Conservation (phyloP, 2,113 vertebrate species). For the Acanthisitta chloris region DNA sequence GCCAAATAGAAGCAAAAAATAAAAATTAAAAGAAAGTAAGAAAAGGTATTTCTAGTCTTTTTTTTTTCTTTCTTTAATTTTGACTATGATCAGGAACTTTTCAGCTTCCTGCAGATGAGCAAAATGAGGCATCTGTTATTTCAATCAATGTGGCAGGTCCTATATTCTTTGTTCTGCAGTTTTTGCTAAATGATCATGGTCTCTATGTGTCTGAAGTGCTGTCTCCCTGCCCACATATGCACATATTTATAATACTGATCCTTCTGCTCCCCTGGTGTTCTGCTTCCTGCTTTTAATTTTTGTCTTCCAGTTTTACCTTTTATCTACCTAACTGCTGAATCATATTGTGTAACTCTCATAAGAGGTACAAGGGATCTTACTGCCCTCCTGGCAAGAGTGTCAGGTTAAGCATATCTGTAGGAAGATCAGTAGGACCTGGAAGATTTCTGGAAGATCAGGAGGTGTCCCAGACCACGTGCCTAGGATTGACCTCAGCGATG, state of each 20-base stretch:
- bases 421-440: too few species aligned
- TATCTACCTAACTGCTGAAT: neutral
- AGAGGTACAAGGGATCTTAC: neutral
- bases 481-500: neutral
- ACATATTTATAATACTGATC: neutral
- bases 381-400: neutral
- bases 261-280: neutral
- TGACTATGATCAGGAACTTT: neutral
- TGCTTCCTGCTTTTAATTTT: neutral
- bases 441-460: neutral
- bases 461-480: neutral
- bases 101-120: neutral
- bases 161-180: neutral
- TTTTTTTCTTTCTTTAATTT: neutral
- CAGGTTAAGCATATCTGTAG: neutral
- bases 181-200: neutral
- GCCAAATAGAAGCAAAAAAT: neutral
- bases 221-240: neutral
- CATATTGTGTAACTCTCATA: neutral
- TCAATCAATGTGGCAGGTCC: neutral
- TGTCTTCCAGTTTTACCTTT: neutral
- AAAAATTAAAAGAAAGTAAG: neutral
- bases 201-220: neutral
- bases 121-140: neutral
- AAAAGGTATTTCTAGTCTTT: neutral